These are phyloP conservation scores for Oreochromis niloticus DNA, from an alignment of 2,113 vertebrate species.

Conservation along the genomic window DNA sequence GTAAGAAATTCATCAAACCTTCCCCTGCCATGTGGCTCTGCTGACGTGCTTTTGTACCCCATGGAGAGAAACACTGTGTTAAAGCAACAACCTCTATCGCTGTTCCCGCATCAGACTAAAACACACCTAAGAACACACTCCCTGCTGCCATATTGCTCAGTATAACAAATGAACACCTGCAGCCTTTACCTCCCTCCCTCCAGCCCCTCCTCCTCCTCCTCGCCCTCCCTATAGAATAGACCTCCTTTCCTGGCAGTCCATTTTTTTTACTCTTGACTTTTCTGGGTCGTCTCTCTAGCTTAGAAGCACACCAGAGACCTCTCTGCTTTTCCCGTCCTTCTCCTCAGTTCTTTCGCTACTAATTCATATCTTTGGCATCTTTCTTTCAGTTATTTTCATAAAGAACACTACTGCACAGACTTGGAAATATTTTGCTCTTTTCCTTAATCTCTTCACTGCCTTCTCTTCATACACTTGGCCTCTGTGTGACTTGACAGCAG, in stretches of 20 bases:
- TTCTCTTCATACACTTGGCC: too few relatives aligned
- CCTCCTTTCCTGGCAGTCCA: constrained; percentile 48
- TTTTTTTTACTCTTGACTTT: constrained; percentile 58
- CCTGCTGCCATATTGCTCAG: background rate
- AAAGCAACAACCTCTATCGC: background rate
- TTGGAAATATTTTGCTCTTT: background rate
- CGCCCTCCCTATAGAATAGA: constrained; percentile 48
- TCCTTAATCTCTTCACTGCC: background rate
- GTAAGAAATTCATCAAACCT: background rate
- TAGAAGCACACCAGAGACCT: constrained; percentile 16
- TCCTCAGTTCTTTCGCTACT: background rate
- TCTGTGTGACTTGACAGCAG: background rate
- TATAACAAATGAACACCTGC: constrained; percentile 39
- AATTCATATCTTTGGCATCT: background rate
- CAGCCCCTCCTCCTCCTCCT: background rate
- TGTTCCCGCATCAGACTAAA: background rate
- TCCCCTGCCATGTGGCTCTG: background rate
- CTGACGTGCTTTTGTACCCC: background rate
- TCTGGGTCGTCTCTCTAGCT: constrained; percentile 53
- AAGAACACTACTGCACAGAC: background rate
- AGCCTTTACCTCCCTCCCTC: background rate
- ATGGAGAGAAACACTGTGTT: background rate
- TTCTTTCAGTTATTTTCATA: background rate
- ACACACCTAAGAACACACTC: background rate
- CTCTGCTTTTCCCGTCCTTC: background rate